These are phyloP conservation scores for Heliocidaris tuberculata DNA, from an alignment of 35 echinoderm and acorn worm species.

Conservation along the genomic window DNA sequence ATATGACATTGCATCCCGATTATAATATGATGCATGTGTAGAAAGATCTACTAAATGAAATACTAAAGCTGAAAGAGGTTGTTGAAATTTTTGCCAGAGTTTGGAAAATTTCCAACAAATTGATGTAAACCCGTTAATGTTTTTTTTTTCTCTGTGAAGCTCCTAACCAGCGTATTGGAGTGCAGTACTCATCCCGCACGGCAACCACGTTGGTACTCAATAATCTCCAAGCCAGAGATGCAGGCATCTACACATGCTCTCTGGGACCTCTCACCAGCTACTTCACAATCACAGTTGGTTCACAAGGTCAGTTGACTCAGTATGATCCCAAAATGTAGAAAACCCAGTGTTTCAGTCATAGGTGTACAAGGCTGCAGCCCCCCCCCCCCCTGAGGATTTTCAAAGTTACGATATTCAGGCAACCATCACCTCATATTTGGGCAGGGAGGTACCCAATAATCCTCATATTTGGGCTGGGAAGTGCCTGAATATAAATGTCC, in stretches of 20 bases:
- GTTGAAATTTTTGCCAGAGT: background rate
- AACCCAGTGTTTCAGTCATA: no score
- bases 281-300: constrained; percentile 56
- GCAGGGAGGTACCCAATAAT: no score
- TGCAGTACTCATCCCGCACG: constrained; percentile 47
- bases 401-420: no score
- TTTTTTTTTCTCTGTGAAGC: background rate
- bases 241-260: constrained; percentile 75
- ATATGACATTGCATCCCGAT: no score
- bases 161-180: constrained; percentile 57
- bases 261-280: constrained; percentile 62
- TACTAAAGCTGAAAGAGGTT: background rate
- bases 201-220: constrained; percentile 67
- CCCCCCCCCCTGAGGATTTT: no score
- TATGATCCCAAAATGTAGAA: background rate
- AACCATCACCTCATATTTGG: no score
- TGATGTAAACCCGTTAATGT: background rate
- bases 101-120: background rate
- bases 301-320: background rate
- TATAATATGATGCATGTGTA: no score
- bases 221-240: constrained; percentile 57
- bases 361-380: no score
- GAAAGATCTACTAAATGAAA: no score
- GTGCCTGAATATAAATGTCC: no score
- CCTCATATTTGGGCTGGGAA: no score